A percentile compares a stretch with the other conserved stretches of the same genome.
These are phyloP conservation scores for Mylabris phalerata DNA, from an alignment of 1,140 invertebrate species.

Conservation along the genomic window DNA sequence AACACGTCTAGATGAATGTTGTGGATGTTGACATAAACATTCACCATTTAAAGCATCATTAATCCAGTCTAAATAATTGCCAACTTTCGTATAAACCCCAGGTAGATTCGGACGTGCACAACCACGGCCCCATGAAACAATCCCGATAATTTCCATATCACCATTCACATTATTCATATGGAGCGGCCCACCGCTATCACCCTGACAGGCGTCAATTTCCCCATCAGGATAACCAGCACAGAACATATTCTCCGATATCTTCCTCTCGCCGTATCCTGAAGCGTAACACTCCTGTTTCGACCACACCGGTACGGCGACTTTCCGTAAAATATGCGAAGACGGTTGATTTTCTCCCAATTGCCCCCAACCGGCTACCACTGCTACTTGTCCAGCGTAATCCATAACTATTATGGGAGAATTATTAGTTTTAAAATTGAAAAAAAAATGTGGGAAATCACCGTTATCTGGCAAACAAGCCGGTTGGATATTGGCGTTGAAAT, in stretches of 20 bases:
- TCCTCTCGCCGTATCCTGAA: slow-evolving; percentile 48
- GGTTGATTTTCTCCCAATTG: slow-evolving; percentile 55
- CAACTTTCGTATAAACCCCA: slow-evolving; percentile 68
- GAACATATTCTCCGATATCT: slow-evolving; percentile 67
- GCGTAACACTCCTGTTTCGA: slow-evolving; percentile 49
- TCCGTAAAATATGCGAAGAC: slow-evolving; percentile 51
- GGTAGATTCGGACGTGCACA: slow-evolving; percentile 67
- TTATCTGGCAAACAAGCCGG: slow-evolving; percentile 63
- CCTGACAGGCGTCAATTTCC: slow-evolving; percentile 37
- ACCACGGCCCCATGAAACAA: slow-evolving; percentile 72
- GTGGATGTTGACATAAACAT: slow-evolving; percentile 47
- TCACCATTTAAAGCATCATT: slow-evolving; percentile 46
- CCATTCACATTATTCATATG: slow-evolving; percentile 40
- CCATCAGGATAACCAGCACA: slow-evolving; percentile 56
- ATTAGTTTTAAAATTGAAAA: no score
- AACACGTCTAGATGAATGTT: neutral
- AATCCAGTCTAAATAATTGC: slow-evolving; percentile 64
- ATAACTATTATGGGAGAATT: slow-evolving; percentile 18
- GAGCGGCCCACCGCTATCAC: slow-evolving; percentile 53
- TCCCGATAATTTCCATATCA: slow-evolving; percentile 50
- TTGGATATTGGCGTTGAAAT: slow-evolving; percentile 51
- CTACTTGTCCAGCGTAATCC: slow-evolving; percentile 54
- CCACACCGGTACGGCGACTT: slow-evolving; percentile 55
- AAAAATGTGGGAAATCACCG: slow-evolving; percentile 29
- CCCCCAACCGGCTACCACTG: slow-evolving; percentile 72